Percentiles rank a stretch among this genome's conserved stretches.
phyloP scores from a whole-genome alignment of 1,140 invertebrate species.

The Periplaneta americana region DNA sequence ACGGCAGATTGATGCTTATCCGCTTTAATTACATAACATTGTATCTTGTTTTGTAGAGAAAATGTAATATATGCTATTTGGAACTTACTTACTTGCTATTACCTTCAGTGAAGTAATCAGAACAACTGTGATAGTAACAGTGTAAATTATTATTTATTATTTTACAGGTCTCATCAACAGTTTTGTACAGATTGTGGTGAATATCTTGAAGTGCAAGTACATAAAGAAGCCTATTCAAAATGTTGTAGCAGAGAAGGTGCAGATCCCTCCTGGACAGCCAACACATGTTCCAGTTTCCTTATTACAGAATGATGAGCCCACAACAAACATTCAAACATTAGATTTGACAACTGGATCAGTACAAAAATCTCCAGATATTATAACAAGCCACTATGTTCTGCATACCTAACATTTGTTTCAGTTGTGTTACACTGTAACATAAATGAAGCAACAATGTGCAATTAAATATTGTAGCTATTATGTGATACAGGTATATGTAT shows the following conservation, averaged over 20 bases:
- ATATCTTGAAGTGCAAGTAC: slow-evolving; percentile 35
- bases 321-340: not conserved
- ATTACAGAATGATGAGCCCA: not conserved
- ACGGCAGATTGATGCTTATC: too few relatives aligned
- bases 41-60: too few relatives aligned
- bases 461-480: too few relatives aligned
- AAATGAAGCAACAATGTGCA: not conserved
- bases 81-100: too few relatives aligned
- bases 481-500: too few relatives aligned
- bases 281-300: not conserved
- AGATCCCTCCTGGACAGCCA: not conserved
- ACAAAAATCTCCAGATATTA: not conserved
- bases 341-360: not conserved
- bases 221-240: slow-evolving; percentile 2
- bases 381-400: not conserved
- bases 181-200: slow-evolving; percentile 37
- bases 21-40: too few relatives aligned
- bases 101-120: too few relatives aligned
- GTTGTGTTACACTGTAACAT: not conserved
- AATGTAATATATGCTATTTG: too few relatives aligned
- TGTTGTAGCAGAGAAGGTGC: not conserved
- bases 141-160: too few relatives aligned
- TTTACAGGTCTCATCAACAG: slow-evolving; percentile 40
- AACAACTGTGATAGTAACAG: too few relatives aligned
- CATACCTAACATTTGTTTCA: not conserved